Base-by-base conservation (phyloP, 2,113 vertebrate genomes). In the Phaethon lepturus region DNA sequence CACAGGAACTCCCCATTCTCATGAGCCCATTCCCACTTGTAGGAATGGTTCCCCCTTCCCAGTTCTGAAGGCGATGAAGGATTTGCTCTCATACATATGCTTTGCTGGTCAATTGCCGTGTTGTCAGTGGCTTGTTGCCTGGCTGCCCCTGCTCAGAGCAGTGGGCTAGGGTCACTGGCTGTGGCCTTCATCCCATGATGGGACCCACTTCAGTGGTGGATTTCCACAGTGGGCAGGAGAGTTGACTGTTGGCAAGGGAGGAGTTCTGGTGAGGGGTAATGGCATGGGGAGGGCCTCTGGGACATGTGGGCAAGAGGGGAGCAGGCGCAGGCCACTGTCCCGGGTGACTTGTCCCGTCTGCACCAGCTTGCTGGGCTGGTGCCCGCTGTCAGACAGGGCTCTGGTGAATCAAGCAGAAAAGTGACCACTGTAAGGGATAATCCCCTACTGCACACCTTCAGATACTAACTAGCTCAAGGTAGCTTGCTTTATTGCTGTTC, bases 271-370 rank as follows among this genome's bases (percentile, higher is more conserved):
- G 53, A 71, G 44, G 12, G 0, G 8, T 38, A 38, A 38, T 38
- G 38, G 38, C 38, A 38, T 38, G 38, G 38, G 38, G 38, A 38
- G 38, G 38, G 38, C 38, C 38, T 38, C 38, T 38, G 62, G 68
- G 28, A 23, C 3, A 3, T 0, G 4, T 33, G 63, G 28, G 74
- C 60, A 67, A 69, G 84, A 86, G 60, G 13, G 38, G 17, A 64
- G 49, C 2, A 3, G 29, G 49, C 40, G 14, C 25, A 26, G 56
- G 22, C 26, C 3, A 0, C 9, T 4, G 1, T 29, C 16, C 17
- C 47, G 19, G 0, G 0, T 16, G 50, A 16, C 42, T 74, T 4
- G 1, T 69, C 25, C 49, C 5, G 1, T 56, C 24, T 25, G 18
- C 45, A 16, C 15, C 75, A 17, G 28, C 40, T 76, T 2, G 3